phyloP scores from a whole-genome alignment of 2,113 vertebrate genomes.

The Mugil cephalus region DNA sequence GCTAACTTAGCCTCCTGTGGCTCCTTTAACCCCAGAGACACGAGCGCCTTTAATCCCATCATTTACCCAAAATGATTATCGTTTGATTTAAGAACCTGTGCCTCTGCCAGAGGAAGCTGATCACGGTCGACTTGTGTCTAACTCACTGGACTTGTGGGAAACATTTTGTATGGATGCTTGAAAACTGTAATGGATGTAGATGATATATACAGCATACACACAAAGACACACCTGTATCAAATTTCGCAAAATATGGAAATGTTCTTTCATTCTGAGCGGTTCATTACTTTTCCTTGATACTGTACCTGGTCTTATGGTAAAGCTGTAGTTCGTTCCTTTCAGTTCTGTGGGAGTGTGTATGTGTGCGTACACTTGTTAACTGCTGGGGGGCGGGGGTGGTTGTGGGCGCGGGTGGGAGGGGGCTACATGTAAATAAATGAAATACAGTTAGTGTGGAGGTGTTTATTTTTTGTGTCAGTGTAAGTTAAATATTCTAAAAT shows the following conservation, averaged over 20 bases:
- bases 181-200: conserved; percentile 66
- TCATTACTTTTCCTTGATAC: conserved; percentile 62
- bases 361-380: conserved; percentile 77
- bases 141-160: conserved; percentile 85
- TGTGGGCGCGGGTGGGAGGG: conserved; percentile 58
- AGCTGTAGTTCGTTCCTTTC: conserved; percentile 88
- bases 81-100: background rate
- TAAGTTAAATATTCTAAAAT: conserved; percentile 86
- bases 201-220: conserved; percentile 50
- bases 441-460: conserved; percentile 90
- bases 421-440: conserved; percentile 90
- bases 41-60: background rate
- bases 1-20: background rate
- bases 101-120: conserved; percentile 21
- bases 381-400: conserved; percentile 68
- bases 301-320: conserved; percentile 88
- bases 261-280: conserved; percentile 67
- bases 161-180: conserved; percentile 89
- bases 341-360: conserved; percentile 78
- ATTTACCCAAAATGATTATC: conserved; percentile 2
- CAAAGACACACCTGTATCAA: conserved; percentile 68
- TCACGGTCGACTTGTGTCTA: conserved; percentile 76
- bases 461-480: conserved; percentile 92
- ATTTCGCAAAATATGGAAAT: conserved; percentile 75
- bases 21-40: background rate